These are phyloP conservation scores for Oxyteleia sp. DNA, from an alignment of 2,888 invertebrate genomes.

Conservation along the genomic window DNA sequence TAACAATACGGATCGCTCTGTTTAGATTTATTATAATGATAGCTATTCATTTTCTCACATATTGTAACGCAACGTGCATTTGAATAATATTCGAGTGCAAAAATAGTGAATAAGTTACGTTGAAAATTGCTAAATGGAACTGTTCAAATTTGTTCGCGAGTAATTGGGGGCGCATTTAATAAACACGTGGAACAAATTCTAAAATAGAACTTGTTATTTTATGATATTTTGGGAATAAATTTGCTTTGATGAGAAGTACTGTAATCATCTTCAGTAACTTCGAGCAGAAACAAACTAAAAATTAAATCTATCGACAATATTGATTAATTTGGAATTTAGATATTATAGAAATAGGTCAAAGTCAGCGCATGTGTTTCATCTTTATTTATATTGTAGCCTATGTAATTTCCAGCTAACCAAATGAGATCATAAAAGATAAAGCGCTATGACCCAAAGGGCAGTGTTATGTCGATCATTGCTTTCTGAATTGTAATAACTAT, in stretches of 20 bases:
- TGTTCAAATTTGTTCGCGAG: conserved; percentile 16
- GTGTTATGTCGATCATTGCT: background rate
- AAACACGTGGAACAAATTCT: background rate
- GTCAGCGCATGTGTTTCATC: conserved; percentile 8
- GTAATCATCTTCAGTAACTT: background rate
- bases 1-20: conserved; percentile 44
- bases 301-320: background rate
- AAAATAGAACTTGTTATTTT: background rate
- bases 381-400: conserved; percentile 15
- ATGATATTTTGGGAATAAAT: background rate
- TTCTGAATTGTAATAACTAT: no score
- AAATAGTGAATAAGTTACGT: background rate
- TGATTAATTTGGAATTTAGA: conserved; percentile 22
- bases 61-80: conserved; percentile 21
- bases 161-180: conserved; percentile 2
- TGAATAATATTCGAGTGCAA: conserved; percentile 27
- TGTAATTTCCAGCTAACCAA: conserved; percentile 11
- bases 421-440: conserved; percentile 12
- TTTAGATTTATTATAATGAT: conserved; percentile 51
- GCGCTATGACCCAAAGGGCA: background rate
- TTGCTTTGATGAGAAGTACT: background rate
- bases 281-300: background rate
- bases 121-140: conserved; percentile 12
- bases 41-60: conserved; percentile 46
- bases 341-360: conserved; percentile 53